These are phyloP conservation scores for Phyto melanocephala DNA, from an alignment of 2,888 invertebrate species.

Conservation along the genomic window DNA sequence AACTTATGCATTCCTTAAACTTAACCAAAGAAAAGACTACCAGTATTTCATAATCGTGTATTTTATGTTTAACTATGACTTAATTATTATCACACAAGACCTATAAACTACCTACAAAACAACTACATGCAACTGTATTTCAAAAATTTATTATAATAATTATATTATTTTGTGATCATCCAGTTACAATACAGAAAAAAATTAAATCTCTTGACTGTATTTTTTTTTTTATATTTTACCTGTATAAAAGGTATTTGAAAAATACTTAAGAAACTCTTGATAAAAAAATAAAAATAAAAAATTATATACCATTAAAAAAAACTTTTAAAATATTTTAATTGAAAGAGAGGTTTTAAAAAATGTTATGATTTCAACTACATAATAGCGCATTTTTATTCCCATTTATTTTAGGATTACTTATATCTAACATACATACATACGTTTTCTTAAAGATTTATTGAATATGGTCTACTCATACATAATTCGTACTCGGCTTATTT, in stretches of 20 bases:
- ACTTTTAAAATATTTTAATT: constrained; percentile 26
- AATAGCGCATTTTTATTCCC: no score
- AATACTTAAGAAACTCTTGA: constrained; percentile 46
- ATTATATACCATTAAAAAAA: constrained; percentile 30
- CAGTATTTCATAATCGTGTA: constrained; percentile 58
- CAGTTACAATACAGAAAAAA: constrained; percentile 26
- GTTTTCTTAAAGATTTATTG: no score
- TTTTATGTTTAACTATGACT: constrained; percentile 66
- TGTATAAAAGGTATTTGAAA: constrained; percentile 52
- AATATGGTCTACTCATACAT: neutral
- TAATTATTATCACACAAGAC: constrained; percentile 62
- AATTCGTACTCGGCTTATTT: neutral
- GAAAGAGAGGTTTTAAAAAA: no score
- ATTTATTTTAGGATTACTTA: no score
- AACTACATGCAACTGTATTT: constrained; percentile 32
- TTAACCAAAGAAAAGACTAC: constrained; percentile 56
- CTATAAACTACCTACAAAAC: constrained; percentile 38
- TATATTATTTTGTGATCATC: constrained; percentile 28
- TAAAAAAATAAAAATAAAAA: constrained; percentile 45
- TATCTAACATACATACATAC: no score
- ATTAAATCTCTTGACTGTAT: constrained; percentile 1
- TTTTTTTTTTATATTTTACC: constrained; percentile 31
- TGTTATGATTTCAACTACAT: no score
- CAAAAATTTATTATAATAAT: constrained; percentile 30
- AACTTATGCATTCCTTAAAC: constrained; percentile 54